These are phyloP conservation scores for Cryptomyrus ogoouensis DNA, from an alignment of 2,113 vertebrate species.

Conservation along the genomic window DNA sequence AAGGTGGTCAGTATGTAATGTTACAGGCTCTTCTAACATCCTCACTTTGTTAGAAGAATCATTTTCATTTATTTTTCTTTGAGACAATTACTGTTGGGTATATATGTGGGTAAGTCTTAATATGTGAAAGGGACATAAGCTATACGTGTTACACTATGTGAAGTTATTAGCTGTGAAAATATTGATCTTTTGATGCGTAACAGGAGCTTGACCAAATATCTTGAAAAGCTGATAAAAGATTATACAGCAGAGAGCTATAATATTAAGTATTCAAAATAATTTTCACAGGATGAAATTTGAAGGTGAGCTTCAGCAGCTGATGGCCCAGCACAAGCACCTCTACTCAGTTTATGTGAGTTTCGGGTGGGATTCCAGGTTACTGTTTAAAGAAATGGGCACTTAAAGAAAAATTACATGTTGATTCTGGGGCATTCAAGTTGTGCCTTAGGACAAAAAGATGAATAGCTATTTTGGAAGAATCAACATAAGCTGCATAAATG, in stretches of 20 bases:
- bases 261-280: neutral
- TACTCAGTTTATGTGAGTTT: slow-evolving; percentile 56
- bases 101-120: neutral
- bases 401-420: neutral
- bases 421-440: neutral
- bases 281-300: slow-evolving; percentile 59
- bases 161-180: neutral
- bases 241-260: neutral
- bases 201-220: neutral
- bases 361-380: neutral
- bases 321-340: slow-evolving; percentile 58
- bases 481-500: neutral
- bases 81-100: neutral
- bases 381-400: neutral
- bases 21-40: neutral
- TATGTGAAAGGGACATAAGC: neutral
- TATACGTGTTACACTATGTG: neutral
- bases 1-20: neutral
- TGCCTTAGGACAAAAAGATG: neutral
- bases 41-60: neutral
- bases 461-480: neutral
- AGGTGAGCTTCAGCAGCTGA: slow-evolving; percentile 58
- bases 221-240: neutral
- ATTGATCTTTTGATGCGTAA: neutral
- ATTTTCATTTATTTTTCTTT: neutral